Percentiles rank a stretch among this genome's conserved stretches.
These are phyloP conservation scores for Platichthys flesus DNA, from an alignment of 2,113 vertebrate species.

Conservation along the genomic window DNA sequence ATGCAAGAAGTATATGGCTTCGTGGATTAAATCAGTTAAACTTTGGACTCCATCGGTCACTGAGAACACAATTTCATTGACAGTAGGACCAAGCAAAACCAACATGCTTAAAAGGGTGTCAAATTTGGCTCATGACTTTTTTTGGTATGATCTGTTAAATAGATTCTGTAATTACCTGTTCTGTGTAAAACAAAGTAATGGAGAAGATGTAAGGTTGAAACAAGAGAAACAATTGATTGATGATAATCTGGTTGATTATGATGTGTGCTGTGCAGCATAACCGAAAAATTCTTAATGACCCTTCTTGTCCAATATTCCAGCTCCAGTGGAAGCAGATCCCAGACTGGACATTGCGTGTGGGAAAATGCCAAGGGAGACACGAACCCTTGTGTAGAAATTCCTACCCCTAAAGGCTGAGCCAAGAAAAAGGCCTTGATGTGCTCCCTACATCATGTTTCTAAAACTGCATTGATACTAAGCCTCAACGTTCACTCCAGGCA, in stretches of 20 bases:
- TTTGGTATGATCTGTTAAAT: not conserved
- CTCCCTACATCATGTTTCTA: conserved; percentile 4
- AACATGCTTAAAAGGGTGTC: not conserved
- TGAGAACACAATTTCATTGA: conserved; percentile 10
- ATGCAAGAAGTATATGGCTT: not conserved
- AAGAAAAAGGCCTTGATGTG: conserved; percentile 23
- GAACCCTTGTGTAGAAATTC: not conserved
- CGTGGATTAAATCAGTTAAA: conserved; percentile 7
- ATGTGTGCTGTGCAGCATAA: not conserved
- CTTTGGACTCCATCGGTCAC: conserved; percentile 29
- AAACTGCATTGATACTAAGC: conserved; percentile 14
- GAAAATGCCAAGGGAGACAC: conserved; percentile 41
- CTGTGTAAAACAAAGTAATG: not conserved
- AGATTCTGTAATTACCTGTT: not conserved
- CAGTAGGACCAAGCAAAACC: not conserved
- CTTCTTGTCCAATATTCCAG: conserved; percentile 6
- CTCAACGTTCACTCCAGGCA: not conserved
- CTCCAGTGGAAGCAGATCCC: conserved; percentile 27
- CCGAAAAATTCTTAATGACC: conserved; percentile 2
- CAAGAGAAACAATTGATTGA: not conserved
- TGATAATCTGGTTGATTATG: not conserved
- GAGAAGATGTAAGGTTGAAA: not conserved
- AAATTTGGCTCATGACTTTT: not conserved
- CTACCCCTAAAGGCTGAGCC: conserved; percentile 20
- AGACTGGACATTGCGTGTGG: conserved; percentile 40